Evolutionary conservation across 2,797 vertebrate species (phyloP).

Genomic region (Chiroxiphia lanceolata): DNA sequence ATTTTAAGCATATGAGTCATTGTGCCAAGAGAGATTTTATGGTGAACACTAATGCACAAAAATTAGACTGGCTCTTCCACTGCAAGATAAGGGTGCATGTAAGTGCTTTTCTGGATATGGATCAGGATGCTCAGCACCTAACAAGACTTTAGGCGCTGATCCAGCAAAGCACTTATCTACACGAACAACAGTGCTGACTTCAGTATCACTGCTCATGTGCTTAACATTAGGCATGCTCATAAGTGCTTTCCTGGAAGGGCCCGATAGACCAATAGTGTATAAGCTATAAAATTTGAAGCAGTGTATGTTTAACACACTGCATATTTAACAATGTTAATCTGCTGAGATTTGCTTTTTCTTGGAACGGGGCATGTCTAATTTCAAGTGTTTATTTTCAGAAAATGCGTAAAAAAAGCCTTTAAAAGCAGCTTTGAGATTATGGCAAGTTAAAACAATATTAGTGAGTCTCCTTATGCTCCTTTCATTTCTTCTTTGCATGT

Average conservation of each 20-base stretch:
- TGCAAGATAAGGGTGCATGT: slow-evolving; percentile 36
- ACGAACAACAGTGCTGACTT: background rate
- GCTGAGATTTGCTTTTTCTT: slow-evolving; percentile 63
- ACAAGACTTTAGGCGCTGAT: slow-evolving; percentile 39
- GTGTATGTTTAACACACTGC: slow-evolving; percentile 22
- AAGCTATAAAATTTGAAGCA: slow-evolving; percentile 60
- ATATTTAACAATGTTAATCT: slow-evolving; percentile 58
- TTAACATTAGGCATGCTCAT: slow-evolving; percentile 58
- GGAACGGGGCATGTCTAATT: background rate
- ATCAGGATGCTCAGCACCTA: slow-evolving; percentile 67
- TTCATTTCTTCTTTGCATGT: slow-evolving; percentile 57
- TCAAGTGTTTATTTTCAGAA: slow-evolving; percentile 44
- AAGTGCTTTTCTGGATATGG: slow-evolving; percentile 66
- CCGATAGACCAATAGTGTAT: slow-evolving; percentile 29
- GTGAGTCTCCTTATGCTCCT: background rate
- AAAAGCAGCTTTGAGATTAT: slow-evolving; percentile 36
- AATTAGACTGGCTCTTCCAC: slow-evolving; percentile 19
- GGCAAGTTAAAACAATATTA: slow-evolving; percentile 35
- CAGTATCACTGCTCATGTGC: slow-evolving; percentile 55
- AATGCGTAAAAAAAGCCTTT: slow-evolving; percentile 9
- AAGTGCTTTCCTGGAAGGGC: slow-evolving; percentile 67
- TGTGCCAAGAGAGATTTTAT: slow-evolving; percentile 39
- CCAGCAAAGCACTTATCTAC: slow-evolving; percentile 63
- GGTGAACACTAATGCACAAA: slow-evolving; percentile 39
- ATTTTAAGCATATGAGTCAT: background rate